A percentile compares a stretch with the other conserved stretches of the same genome.
phyloP scores from a whole-genome alignment of 1,140 invertebrate species.

The Manduca sexta region DNA sequence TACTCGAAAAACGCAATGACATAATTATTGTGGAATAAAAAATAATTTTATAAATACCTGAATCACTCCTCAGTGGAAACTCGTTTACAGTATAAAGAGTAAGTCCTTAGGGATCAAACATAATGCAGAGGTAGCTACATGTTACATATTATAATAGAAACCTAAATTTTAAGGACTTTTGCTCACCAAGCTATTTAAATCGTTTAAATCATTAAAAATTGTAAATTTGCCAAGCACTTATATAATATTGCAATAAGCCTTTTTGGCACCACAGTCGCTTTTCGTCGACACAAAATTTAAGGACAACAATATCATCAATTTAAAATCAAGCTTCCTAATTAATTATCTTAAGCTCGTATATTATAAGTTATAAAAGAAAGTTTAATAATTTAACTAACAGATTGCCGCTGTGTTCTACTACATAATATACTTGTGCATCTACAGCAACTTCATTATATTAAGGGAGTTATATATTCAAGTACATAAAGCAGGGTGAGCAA shows the following conservation, averaged over 20 bases:
- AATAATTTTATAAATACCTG: constrained; percentile 64
- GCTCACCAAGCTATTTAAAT: neutral
- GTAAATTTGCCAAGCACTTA: constrained; percentile 37
- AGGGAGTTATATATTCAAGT: neutral
- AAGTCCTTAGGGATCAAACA: constrained; percentile 49
- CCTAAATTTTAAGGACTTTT: neutral
- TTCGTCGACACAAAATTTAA: too few species aligned
- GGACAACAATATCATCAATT: too few species aligned
- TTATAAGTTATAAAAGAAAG: too few species aligned
- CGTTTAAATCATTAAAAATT: constrained; percentile 27
- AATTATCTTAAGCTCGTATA: too few species aligned
- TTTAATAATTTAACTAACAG: too few species aligned
- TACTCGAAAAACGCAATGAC: constrained; percentile 34
- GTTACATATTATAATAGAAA: constrained; percentile 31
- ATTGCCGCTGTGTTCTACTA: too few species aligned
- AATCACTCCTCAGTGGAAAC: constrained; percentile 59
- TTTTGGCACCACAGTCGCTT: constrained; percentile 4
- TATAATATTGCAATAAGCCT: constrained; percentile 4
- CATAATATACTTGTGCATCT: too few species aligned
- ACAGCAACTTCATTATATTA: neutral
- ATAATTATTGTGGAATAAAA: constrained; percentile 40
- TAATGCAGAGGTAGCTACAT: constrained; percentile 46
- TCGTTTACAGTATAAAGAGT: constrained; percentile 47
- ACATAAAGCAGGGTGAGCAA: neutral
- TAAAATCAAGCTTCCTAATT: too few species aligned